Percentiles rank a stretch among this genome's conserved stretches.
phyloP scores from a whole-genome alignment of 2,113 vertebrate species.

The Amphiprion ocellaris region DNA sequence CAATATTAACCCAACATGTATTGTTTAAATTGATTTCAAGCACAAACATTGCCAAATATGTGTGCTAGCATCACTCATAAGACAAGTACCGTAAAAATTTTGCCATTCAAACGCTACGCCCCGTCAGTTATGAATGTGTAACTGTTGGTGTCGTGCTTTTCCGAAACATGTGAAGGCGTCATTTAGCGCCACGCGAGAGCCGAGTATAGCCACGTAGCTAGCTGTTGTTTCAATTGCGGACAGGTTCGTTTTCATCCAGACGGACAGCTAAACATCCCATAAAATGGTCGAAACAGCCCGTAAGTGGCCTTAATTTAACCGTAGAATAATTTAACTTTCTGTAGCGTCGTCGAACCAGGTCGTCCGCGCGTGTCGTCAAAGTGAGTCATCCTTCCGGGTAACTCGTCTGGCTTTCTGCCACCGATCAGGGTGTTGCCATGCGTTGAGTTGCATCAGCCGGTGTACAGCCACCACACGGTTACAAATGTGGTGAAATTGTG shows the following conservation, averaged over 20 bases:
- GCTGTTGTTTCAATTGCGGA: not conserved
- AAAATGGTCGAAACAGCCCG: not conserved
- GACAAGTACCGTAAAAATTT: not conserved
- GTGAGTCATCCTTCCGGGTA: conserved; percentile 14
- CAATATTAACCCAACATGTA: not conserved
- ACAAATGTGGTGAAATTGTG: too few relatives aligned
- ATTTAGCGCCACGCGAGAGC: conserved; percentile 25
- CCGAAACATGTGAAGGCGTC: conserved; percentile 29
- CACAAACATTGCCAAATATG: not conserved
- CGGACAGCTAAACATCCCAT: not conserved
- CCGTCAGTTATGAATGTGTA: not conserved
- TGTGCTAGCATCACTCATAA: too few relatives aligned
- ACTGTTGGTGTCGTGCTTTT: not conserved
- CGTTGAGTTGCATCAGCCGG: conserved; percentile 70
- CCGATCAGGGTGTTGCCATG: conserved; percentile 9
- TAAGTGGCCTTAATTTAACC: conserved; percentile 12
- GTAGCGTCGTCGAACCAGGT: not conserved
- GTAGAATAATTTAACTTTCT: not conserved
- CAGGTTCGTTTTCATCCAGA: not conserved
- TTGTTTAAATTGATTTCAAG: too few relatives aligned
- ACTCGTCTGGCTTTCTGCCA: not conserved
- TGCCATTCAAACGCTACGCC: not conserved
- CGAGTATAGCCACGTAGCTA: conserved; percentile 57
- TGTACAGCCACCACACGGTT: not conserved
- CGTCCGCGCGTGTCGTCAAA: not conserved